Percentiles rank a stretch among this genome's conserved stretches.
phyloP scores from a whole-genome alignment of 2,113 vertebrate species.

The Perca schrenkii region DNA sequence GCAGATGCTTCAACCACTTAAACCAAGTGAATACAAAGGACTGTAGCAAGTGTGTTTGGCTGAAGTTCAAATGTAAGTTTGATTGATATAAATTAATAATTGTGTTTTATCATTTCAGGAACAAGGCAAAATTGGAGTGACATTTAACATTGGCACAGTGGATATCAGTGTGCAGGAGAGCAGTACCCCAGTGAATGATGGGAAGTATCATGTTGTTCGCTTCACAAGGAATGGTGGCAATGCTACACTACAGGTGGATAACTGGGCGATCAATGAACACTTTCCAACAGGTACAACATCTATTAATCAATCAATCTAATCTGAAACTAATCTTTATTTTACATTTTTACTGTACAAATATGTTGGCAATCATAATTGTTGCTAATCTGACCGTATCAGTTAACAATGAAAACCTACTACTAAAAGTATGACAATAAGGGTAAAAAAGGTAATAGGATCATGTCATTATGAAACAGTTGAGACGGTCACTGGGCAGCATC shows the following conservation, averaged over 20 bases:
- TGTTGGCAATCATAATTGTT: not conserved
- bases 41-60: not conserved
- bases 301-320: not conserved
- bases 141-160: conserved; percentile 96
- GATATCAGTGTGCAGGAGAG: conserved; percentile 95
- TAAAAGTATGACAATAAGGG: not conserved
- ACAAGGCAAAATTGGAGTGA: conserved; percentile 97
- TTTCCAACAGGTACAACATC: conserved; percentile 92
- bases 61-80: not conserved
- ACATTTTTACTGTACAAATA: not conserved
- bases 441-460: not conserved
- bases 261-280: conserved; percentile 96
- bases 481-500: conserved; percentile 26
- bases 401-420: not conserved
- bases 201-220: conserved; percentile 97
- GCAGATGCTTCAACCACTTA: not conserved
- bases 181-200: conserved; percentile 95
- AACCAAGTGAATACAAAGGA: not conserved
- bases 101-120: conserved; percentile 85
- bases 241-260: conserved; percentile 97
- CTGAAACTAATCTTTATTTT: not conserved
- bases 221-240: conserved; percentile 98
- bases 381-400: not conserved
- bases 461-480: not conserved
- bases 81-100: not conserved